Percentiles rank a stretch among this genome's conserved stretches.
These are phyloP conservation scores for Neotoxoptera formosana DNA, from an alignment of 1,140 invertebrate species.

Conservation along the genomic window DNA sequence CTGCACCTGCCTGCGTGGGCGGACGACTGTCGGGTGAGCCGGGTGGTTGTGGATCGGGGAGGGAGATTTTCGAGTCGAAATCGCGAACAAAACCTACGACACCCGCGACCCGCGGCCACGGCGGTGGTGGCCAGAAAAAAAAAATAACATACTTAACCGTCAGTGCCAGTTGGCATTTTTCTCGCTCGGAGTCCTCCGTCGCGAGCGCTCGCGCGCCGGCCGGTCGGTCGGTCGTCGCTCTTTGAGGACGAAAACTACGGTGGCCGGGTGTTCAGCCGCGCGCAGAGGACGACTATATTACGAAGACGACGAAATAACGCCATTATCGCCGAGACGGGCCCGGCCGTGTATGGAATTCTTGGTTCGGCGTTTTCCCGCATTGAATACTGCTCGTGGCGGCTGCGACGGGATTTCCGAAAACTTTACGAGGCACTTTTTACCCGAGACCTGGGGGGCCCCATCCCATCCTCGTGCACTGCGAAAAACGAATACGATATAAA, in stretches of 20 bases:
- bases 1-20: neutral
- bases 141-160: neutral
- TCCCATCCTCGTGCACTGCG: neutral
- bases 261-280: neutral
- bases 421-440: neutral
- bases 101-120: neutral
- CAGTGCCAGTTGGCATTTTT: slow-evolving; percentile 48
- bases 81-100: neutral
- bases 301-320: neutral
- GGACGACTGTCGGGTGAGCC: too few species aligned
- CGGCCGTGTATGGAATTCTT: slow-evolving; percentile 42
- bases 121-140: neutral
- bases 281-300: neutral
- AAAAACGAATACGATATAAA: neutral
- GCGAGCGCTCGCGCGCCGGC: neutral
- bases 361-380: neutral
- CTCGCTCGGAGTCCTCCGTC: neutral
- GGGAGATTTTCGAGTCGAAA: neutral
- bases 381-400: neutral
- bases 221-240: neutral
- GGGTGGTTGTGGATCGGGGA: neutral
- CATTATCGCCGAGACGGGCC: neutral
- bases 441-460: too few species aligned
- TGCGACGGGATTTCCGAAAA: neutral
- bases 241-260: neutral